Conservation (phyloP, 1,140 invertebrate genomes). For the Drosophila ercepeae region DNA sequence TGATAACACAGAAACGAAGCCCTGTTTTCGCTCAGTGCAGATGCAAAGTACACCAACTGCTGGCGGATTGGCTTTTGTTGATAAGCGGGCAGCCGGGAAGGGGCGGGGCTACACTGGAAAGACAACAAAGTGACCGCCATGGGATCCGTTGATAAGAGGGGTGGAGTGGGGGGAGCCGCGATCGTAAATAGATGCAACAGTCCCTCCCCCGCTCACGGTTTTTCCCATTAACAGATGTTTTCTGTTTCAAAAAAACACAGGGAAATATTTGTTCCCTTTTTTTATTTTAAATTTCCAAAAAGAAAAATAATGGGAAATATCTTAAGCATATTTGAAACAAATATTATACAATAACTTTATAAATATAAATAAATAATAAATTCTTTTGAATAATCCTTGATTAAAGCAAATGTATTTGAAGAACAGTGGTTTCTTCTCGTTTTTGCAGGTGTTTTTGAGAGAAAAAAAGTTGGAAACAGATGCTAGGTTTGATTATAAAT, state of each 20-base stretch:
- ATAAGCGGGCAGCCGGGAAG: constrained; percentile 18
- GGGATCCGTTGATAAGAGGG: not conserved
- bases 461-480: too few species aligned
- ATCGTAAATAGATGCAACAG: constrained; percentile 5
- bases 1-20: constrained; percentile 1
- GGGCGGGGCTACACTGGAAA: not conserved
- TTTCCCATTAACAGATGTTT: constrained; percentile 3
- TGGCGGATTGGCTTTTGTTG: constrained; percentile 25
- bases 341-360: too few species aligned
- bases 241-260: not conserved
- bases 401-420: too few species aligned
- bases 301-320: too few species aligned
- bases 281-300: too few species aligned
- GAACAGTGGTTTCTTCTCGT: too few species aligned
- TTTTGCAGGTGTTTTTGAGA: too few species aligned
- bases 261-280: not conserved
- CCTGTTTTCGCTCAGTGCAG: constrained; percentile 32
- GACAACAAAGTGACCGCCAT: constrained; percentile 3
- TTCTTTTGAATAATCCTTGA: too few species aligned
- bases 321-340: too few species aligned
- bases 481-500: too few species aligned
- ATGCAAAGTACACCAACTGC: constrained; percentile 44
- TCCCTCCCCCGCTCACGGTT: constrained; percentile 7
- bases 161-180: not conserved
- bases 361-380: too few species aligned